Evolutionary conservation across 2,797 vertebrate genomes (phyloP).

Genomic region (Lerista edwardsae): DNA sequence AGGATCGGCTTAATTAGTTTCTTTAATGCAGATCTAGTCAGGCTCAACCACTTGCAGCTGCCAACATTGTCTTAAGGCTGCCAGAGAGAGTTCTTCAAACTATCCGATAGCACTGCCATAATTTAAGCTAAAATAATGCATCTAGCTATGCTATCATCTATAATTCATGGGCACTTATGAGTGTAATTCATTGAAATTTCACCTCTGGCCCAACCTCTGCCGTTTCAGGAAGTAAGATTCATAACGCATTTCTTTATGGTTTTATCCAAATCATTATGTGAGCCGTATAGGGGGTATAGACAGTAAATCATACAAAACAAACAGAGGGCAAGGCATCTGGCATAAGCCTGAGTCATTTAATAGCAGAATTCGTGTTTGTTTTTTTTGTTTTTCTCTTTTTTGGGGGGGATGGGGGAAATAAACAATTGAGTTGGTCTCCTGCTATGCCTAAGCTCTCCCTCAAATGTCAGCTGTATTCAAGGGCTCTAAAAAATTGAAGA

Average conservation of each 20-base stretch:
- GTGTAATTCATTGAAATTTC: conserved; percentile 89
- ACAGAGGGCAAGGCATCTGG: conserved; percentile 51
- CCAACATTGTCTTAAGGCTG: conserved; percentile 75
- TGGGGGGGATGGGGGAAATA: conserved; percentile 26
- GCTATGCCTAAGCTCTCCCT: conserved; percentile 62
- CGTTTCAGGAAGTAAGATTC: conserved; percentile 67
- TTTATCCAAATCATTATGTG: conserved; percentile 71
- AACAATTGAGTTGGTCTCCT: conserved; percentile 53
- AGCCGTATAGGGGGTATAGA: conserved; percentile 53
- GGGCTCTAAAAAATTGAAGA: conserved; percentile 66
- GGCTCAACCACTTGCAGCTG: conserved; percentile 73
- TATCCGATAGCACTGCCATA: conserved; percentile 77
- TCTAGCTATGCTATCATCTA: conserved; percentile 87
- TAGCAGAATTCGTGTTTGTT: conserved; percentile 29
- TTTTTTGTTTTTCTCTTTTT: conserved; percentile 39
- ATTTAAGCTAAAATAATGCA: conserved; percentile 89
- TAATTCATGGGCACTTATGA: conserved; percentile 88
- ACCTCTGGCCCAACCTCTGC: conserved; percentile 83
- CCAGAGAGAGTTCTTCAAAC: conserved; percentile 64
- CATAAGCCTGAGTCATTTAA: conserved; percentile 60
- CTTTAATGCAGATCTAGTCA: conserved; percentile 80
- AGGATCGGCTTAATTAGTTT: conserved; percentile 86
- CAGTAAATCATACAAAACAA: conserved; percentile 66
- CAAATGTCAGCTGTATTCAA: conserved; percentile 68
- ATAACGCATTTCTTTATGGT: conserved; percentile 64